Evolutionary conservation across 2,888 invertebrate genomes (phyloP), one percentile per base, ranked within the genome.

Genomic region (Aphidius colemani): DNA sequence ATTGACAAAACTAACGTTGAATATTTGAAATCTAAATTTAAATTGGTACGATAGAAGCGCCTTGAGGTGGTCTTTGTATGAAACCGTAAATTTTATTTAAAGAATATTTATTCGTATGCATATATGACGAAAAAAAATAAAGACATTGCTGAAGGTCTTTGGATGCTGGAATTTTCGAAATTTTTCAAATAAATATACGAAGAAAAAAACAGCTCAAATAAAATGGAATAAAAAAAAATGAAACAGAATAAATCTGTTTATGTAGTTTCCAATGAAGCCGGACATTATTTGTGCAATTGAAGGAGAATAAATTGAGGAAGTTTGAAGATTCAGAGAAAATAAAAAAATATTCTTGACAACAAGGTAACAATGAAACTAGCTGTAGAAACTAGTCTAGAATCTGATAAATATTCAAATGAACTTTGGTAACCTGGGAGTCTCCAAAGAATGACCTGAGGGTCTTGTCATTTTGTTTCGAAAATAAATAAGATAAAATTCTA

Each of bases 11-110:
- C 68, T 71, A 55, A 61, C 65, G 71, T 63, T 65, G 64, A 65
- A 61, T 57, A 70, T 69, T 70, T 67, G 67, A 71, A 74, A 74
- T 74, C 78, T 78, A 78, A 76, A 78, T 77, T 78, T 78, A 78
- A 75, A 74, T 73, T 67, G 43, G 55, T 50, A 65, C 30, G 50
- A 64, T 53, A 46, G 50, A 46, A 65, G 61, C 65, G 65, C 61
- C 61, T 57, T 61, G 13, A 57, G 11, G 61, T 61, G 58, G 53
- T 51, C 45, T 53, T 43, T 46, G 18, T 46, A 43, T 41, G 43
- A 46, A 48, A 9, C 44, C 9, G 50, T 44, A 18, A 49, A 45
- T 64, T 64, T 55, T 64, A 64, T 64, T 63, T 63, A 53, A 56
- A 56, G 51, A 49, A 45, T 30, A 30, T 30, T 30, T 30, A 30